Evolutionary conservation across 1,140 invertebrate species (phyloP).

Genomic region (Aphis craccivora): DNA sequence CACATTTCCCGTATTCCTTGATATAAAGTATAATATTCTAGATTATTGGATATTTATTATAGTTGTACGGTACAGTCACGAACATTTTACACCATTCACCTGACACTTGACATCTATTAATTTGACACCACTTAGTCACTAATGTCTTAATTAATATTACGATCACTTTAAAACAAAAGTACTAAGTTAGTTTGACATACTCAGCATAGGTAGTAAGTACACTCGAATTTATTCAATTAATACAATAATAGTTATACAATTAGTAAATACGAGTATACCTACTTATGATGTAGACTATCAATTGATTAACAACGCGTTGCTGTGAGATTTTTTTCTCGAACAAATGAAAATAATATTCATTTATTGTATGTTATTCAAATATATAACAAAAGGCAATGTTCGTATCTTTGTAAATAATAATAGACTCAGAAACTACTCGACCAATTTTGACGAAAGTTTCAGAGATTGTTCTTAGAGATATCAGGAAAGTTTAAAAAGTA

Average conservation of each 20-base stretch:
- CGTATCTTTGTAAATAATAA: neutral
- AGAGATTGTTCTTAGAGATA: neutral
- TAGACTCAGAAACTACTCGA: neutral
- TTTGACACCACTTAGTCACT: neutral
- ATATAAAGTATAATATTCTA: neutral
- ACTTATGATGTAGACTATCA: no score
- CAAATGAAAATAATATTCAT: neutral
- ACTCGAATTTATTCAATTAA: neutral
- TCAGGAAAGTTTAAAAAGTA: neutral
- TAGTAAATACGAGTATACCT: no score
- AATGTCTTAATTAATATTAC: neutral
- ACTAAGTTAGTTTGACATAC: neutral
- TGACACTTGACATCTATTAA: neutral
- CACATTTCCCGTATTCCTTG: neutral
- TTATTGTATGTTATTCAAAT: neutral
- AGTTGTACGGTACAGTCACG: neutral
- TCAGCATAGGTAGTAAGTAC: neutral
- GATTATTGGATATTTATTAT: neutral
- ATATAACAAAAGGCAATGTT: neutral
- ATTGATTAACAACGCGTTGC: no score
- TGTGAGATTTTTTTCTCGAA: no score
- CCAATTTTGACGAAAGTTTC: neutral
- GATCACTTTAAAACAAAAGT: neutral
- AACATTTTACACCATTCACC: neutral
- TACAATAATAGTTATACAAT: neutral